Base-by-base conservation (phyloP, 2,888 invertebrate species). In the Carcina quercana region DNA sequence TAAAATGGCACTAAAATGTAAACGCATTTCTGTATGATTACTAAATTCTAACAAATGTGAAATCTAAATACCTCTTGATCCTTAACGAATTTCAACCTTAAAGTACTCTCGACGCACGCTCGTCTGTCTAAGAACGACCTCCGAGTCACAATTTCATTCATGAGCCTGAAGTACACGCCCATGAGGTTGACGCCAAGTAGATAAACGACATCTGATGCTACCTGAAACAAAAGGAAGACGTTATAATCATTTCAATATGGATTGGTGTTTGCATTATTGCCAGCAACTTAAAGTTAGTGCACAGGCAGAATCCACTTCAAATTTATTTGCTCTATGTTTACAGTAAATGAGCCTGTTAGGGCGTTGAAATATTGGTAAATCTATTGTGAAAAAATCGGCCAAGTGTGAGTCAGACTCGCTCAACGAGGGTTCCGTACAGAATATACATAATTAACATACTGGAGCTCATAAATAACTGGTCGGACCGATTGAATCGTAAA, bases 141-240 rank as follows among this genome's bases (percentile, higher is more conserved):
- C 39, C 96, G 84, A 42, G 94, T 92, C 11, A 94, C 91, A 26
- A 96, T 90, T 74, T 97, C 96, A 43, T 93, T 93, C 87, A 96
- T 90, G 47, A 93, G 88, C 32, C 95, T 89, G 68, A 94, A 94
- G 76, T 93, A 95, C n/a, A 95, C 76, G 2, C 97, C 96, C 66
- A 96, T 86, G 8, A 90, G 82, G 62, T 95, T 96, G 5, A 93
- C 89, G 43, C 92, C 91, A 10, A 88, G 50, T 37, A 92, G 85
- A 60, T 90, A 92, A 40, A 93, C 85, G 15, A 87, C 73, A 57
- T 96, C 95, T 5, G 91, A 89, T 25, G 87, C 59, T 34, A 91
- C 63, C 92, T 92, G 71, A 38, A 85, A 83, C n/a, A 13, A 29
- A 11, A 24, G n/a, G n/a, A n/a, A n/a, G n/a, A n/a, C n/a, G n/a